Evolutionary conservation across 2,113 vertebrate genomes (phyloP), one percentile per base, ranked within the genome.

Genomic region (Dasypus novemcinctus): DNA sequence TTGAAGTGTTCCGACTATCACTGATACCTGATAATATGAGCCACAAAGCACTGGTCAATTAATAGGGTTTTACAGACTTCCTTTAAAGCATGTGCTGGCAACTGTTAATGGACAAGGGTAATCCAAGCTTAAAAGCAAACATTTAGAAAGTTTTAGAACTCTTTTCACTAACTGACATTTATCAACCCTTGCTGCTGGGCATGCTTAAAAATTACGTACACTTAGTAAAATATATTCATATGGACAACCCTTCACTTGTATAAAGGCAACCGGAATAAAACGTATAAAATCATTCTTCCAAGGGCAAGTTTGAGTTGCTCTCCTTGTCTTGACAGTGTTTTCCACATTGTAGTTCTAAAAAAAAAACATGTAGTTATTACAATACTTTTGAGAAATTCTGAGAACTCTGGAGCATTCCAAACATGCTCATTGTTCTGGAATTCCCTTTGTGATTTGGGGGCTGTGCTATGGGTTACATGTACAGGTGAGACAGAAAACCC

Each of bases 41-140:
- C 43, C 63, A 66, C 20, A 78, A 63, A 11, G n/a, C 41, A 90
- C 46, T 36, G 20, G 66, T 43, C n/a, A 95, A 72, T 83, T 27
- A 33, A 52, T 31, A 75, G 63, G 18, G 17, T 43, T 89, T 78
- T 71, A 72, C 14, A n/a, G 33, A 36, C 31, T 71, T 36, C n/a
- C 68, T 71, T 38, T 38, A 71, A 38, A 36, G 68, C 54, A 57
- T 21, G 18, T 57, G 20, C 54, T 57, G 20, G 21, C 17, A 21
- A 57, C 25, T 82, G n/a, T 71, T 61, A 66, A 69, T 36, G 68
- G 46, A 59, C 66, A n/a, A 87, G 63, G 23, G 18, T 75, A 64
- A 90, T 86, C 59, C 31, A 63, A 93, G 54, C n/a, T 91, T 78
- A 72, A 96, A 69, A 91, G 63, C 54, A 81, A 91, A 46, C 3